Evolutionary conservation across 1,140 invertebrate species (phyloP).

Genomic region (Oedothorax gibbosus): DNA sequence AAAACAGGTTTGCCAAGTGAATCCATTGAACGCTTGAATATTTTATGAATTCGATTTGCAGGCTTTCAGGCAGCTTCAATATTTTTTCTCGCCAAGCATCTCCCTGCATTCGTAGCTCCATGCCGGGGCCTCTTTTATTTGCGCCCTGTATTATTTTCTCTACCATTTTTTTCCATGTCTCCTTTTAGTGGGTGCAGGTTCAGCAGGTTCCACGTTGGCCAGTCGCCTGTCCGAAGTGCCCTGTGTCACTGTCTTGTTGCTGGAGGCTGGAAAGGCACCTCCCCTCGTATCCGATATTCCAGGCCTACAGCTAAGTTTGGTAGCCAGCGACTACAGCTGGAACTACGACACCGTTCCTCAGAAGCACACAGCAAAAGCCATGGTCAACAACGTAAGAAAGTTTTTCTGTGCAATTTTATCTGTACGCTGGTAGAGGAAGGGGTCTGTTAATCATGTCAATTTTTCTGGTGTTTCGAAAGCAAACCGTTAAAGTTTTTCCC

Average conservation of each 20-base stretch:
- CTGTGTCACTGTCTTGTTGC: conserved; percentile 74
- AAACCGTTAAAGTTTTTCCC: too few species aligned
- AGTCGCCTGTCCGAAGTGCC: conserved; percentile 73
- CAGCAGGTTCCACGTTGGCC: conserved; percentile 77
- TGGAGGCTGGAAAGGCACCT: conserved; percentile 83
- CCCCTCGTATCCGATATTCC: conserved; percentile 90
- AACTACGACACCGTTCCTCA: conserved; percentile 87
- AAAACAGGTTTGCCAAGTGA: too few species aligned
- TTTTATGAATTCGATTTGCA: too few species aligned
- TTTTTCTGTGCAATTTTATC: background rate
- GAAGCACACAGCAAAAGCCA: conserved; percentile 81
- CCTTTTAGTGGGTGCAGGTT: conserved; percentile 77
- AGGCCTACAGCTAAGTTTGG: conserved; percentile 82
- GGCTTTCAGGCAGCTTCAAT: too few species aligned
- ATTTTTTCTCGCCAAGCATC: too few species aligned
- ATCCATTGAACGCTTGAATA: too few species aligned
- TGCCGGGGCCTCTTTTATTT: too few species aligned
- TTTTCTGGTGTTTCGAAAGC: too few species aligned
- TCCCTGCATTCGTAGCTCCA: too few species aligned
- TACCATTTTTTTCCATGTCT: background rate
- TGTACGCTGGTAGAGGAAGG: too few species aligned
- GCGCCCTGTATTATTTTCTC: background rate
- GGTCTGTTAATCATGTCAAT: too few species aligned
- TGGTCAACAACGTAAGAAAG: conserved; percentile 75
- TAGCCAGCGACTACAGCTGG: conserved; percentile 87